These are phyloP conservation scores for Napeogenes sylphis DNA, from an alignment of 2,888 invertebrate genomes.

Conservation along the genomic window DNA sequence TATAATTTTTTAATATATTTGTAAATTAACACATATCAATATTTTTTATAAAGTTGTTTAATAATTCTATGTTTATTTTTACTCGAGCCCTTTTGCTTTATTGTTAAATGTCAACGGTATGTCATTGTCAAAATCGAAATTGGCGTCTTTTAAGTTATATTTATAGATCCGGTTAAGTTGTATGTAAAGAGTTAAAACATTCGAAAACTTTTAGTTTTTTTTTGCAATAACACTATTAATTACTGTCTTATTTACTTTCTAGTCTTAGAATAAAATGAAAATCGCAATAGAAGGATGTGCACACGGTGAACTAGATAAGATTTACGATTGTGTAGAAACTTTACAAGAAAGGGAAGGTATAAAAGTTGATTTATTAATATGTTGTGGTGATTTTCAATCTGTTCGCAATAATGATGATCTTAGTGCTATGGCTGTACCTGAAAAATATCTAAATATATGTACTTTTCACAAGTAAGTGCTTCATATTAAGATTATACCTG, in stretches of 20 bases:
- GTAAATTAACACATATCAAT: no score
- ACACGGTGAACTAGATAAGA: slow-evolving; percentile 97
- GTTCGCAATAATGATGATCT: slow-evolving; percentile 93
- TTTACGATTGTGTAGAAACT: slow-evolving; percentile 89
- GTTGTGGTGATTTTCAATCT: slow-evolving; percentile 99
- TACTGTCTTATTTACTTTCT: slow-evolving; percentile 11
- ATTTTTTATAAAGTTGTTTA: no score
- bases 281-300: slow-evolving; percentile 98
- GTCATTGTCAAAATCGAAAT: neutral
- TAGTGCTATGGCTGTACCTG: slow-evolving; percentile 96
- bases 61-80: no score
- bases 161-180: neutral
- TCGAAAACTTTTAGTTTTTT: neutral
- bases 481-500: neutral
- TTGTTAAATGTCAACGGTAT: neutral
- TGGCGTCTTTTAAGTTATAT: neutral
- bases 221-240: neutral
- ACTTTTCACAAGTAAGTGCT: slow-evolving; percentile 94
- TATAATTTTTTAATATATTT: no score
- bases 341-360: slow-evolving; percentile 85
- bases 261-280: slow-evolving; percentile 80
- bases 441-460: slow-evolving; percentile 92
- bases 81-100: no score
- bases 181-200: neutral
- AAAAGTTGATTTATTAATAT: slow-evolving; percentile 93